Conservation (phyloP, 2,888 invertebrate genomes). For the Caenorhabditis wallacei region DNA sequence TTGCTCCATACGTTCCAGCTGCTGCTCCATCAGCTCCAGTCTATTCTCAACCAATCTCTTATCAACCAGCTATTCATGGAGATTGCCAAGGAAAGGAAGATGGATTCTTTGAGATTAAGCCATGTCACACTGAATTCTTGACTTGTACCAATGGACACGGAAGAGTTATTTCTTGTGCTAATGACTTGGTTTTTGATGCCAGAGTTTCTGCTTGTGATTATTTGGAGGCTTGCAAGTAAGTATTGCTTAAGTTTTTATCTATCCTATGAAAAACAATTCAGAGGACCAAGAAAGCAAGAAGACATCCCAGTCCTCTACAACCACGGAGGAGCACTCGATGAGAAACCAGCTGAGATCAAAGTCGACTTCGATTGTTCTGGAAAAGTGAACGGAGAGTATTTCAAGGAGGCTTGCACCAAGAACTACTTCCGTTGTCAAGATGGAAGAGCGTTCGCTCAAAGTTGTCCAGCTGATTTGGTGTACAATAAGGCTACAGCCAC, state of each 20-base stretch:
- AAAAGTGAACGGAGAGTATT: slow-evolving; percentile 60
- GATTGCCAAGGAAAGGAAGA: slow-evolving; percentile 60
- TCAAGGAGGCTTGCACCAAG: slow-evolving; percentile 54
- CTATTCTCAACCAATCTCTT: slow-evolving; percentile 3
- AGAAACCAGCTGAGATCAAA: slow-evolving; percentile 43
- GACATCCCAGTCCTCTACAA: slow-evolving; percentile 44
- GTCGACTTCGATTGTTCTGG: slow-evolving; percentile 65
- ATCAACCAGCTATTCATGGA: slow-evolving; percentile 13
- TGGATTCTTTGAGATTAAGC: slow-evolving; percentile 53
- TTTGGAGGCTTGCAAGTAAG: slow-evolving; percentile 62
- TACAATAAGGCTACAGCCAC: slow-evolving; percentile 49
- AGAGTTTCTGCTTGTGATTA: slow-evolving; percentile 66
- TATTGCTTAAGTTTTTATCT: background rate
- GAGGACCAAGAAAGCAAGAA: slow-evolving; percentile 37
- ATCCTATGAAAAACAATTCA: background rate
- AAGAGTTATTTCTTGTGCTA: slow-evolving; percentile 37
- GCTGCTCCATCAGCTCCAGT: slow-evolving; percentile 15
- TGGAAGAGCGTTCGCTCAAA: slow-evolving; percentile 30
- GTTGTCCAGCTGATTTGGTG: slow-evolving; percentile 62
- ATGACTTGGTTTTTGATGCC: slow-evolving; percentile 57
- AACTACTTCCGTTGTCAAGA: slow-evolving; percentile 40
- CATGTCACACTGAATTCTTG: slow-evolving; percentile 51
- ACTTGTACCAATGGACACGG: slow-evolving; percentile 37
- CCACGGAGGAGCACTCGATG: slow-evolving; percentile 53
- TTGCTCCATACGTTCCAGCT: slow-evolving; percentile 26